Conservation (phyloP, 1,140 invertebrate genomes). For the Magallana gigas region DNA sequence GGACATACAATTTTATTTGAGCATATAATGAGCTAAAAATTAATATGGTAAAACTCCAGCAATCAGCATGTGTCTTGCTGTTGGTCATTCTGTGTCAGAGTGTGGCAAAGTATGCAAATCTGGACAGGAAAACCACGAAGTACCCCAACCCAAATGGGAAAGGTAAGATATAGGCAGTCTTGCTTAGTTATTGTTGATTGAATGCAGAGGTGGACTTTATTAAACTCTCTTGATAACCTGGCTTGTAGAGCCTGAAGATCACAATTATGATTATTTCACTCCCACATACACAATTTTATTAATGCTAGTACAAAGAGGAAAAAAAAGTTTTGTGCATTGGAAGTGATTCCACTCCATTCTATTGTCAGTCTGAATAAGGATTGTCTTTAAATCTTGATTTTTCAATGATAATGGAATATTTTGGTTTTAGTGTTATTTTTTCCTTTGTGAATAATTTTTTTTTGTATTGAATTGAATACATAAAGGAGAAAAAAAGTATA, state of each 20-base stretch:
- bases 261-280: constrained; percentile 15
- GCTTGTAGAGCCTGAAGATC: not conserved
- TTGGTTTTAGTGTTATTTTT: too few species aligned
- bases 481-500: too few species aligned
- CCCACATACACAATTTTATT: not conserved
- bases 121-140: constrained; percentile 27
- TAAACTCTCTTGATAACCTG: not conserved
- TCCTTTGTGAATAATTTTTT: too few species aligned
- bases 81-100: constrained; percentile 4
- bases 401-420: too few species aligned
- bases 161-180: not conserved
- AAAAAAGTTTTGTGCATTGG: too few species aligned
- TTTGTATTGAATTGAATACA: too few species aligned
- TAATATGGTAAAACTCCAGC: constrained; percentile 34
- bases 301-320: too few species aligned
- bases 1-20: not conserved
- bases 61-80: constrained; percentile 24
- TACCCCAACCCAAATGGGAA: constrained; percentile 24
- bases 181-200: not conserved
- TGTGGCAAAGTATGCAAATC: constrained; percentile 7
- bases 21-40: constrained; percentile 1
- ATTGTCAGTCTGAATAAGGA: too few species aligned
- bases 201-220: constrained; percentile 21
- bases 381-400: too few species aligned
- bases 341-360: too few species aligned